Conservation (phyloP, 2,888 invertebrate species). For the Macrosiphum euphorbiae region DNA sequence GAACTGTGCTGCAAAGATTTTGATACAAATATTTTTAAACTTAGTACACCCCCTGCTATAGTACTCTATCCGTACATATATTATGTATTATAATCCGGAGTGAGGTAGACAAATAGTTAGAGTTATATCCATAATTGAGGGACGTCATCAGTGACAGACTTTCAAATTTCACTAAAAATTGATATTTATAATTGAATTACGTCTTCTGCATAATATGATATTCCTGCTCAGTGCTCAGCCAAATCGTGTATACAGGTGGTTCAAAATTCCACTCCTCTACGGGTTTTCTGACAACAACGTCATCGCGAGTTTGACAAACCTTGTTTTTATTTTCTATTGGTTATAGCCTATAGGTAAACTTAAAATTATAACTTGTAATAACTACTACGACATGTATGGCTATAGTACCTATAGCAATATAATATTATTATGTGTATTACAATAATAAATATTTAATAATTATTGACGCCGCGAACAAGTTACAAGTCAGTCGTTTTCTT, state of each 20-base stretch:
- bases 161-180: neutral
- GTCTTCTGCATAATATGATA: neutral
- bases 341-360: neutral
- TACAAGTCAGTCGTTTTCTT: neutral
- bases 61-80: too few species aligned
- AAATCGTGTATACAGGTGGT: neutral
- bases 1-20: too few species aligned
- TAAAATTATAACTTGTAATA: too few species aligned
- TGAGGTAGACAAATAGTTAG: neutral
- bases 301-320: neutral
- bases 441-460: neutral
- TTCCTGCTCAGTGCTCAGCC: neutral
- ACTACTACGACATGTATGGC: neutral
- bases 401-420: neutral
- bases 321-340: neutral
- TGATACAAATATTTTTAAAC: too few species aligned
- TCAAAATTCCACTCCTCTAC: neutral
- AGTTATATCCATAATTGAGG: neutral
- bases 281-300: neutral
- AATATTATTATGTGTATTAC: too few species aligned
- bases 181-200: neutral
- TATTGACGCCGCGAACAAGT: neutral
- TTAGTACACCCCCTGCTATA: too few species aligned
- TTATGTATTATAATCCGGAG: neutral
- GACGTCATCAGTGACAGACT: neutral